Evolutionary conservation across 2,113 vertebrate genomes (phyloP), one percentile per base, ranked within the genome.

Genomic region (Spea multiplicata): DNA sequence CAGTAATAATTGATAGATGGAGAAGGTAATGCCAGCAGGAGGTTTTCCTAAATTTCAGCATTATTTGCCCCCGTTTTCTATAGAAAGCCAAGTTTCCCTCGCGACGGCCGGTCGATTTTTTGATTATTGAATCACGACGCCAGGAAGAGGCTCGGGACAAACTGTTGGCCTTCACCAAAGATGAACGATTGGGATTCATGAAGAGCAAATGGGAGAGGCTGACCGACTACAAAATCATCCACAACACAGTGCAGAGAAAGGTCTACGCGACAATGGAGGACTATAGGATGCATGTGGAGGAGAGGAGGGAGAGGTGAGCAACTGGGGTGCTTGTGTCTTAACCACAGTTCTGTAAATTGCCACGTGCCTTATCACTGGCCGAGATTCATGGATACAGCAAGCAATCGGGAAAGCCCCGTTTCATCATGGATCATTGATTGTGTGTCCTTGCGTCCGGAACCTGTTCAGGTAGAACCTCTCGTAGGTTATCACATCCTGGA

Each of bases 291-390:
- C 77, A 79, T 66, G 53, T 88, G 1, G 86, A 94, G 2, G 86
- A 90, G 30, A 91, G 94, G 6, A 90, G 92, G 76, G 85, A 88
- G 64, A 96, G 94, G 97, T 97, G 84, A 12, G 8, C 9, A 55
- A 49, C 1, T 52, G 50, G 55, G 4, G 4, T 59, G 4, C 3
- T 59, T 59, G 8, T 59, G 14, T 12, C 8, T 30, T 30, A 30
- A 30, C 30, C 30, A 30, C 30, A 30, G 30, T 30, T 30, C 30
- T 30, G 30, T 2, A 30, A 30, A 30, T 30, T 30, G 1, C 30
- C 30, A 30, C 30, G 30, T 30, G 30, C 2, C 30, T 30, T 30
- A 30, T 30, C 30, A 30, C 30, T 30, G 30, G 30, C 2, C 30
- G 1, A 30, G 30, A 30, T 30, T 30, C 30, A 30, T 30, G 30